Conservation (phyloP, 2,888 invertebrate genomes). For the Thereva unica region DNA sequence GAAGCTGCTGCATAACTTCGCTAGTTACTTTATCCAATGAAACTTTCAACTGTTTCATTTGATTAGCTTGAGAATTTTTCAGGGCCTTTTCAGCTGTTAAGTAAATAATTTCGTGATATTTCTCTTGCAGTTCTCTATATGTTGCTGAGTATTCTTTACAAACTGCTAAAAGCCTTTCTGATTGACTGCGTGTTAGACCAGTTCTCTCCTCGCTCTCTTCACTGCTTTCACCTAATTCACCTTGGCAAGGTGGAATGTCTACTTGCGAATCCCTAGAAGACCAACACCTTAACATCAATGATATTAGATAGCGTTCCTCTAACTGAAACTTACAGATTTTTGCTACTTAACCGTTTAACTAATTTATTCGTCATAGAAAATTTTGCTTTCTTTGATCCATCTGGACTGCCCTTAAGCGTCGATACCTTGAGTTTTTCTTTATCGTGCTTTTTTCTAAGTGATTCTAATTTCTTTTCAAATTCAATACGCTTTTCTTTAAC, state of each 20-base stretch:
- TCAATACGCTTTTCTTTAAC: constrained; percentile 83
- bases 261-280: constrained; percentile 53
- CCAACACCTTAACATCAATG: constrained; percentile 37
- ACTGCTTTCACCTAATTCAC: constrained; percentile 59
- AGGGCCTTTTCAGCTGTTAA: constrained; percentile 79
- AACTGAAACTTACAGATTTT: constrained; percentile 70
- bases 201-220: constrained; percentile 52
- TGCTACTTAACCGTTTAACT: constrained; percentile 75
- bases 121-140: constrained; percentile 77
- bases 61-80: constrained; percentile 75
- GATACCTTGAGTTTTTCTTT: constrained; percentile 70
- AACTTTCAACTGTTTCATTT: constrained; percentile 76
- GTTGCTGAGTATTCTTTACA: constrained; percentile 70
- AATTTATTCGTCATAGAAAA: constrained; percentile 75
- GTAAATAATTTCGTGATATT: constrained; percentile 81
- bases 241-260: constrained; percentile 59
- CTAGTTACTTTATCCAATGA: constrained; percentile 72
- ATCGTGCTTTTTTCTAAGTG: constrained; percentile 78
- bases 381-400: constrained; percentile 69
- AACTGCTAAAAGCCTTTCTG: constrained; percentile 66
- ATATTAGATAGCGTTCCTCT: constrained; percentile 26
- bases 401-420: constrained; percentile 64
- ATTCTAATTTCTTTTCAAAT: constrained; percentile 85
- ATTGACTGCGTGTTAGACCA: constrained; percentile 65
- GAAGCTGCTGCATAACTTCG: constrained; percentile 79